Conservation (phyloP, 2,797 vertebrate genomes). For the Rhodeus uyekii region DNA sequence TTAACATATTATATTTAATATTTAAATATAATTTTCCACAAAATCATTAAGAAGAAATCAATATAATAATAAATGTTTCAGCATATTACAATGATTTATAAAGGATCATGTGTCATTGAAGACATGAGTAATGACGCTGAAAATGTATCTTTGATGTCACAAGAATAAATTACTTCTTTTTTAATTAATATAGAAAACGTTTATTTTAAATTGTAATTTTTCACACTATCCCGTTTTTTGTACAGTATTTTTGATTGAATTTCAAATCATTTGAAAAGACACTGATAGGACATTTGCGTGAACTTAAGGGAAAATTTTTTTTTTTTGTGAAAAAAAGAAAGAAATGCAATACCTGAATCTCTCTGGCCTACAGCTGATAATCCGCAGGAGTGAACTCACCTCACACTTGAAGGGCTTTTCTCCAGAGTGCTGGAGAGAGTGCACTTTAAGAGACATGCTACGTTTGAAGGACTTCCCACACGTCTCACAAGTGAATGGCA, state of each 20-base stretch:
- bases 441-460: constrained; percentile 98
- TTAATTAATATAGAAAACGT: not conserved
- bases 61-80: not conserved
- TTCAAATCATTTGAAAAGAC: not conserved
- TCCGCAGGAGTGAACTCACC: constrained; percentile 70
- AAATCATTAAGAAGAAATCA: too few relatives aligned
- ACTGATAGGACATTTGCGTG: not conserved
- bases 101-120: too few relatives aligned
- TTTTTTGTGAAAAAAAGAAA: not conserved
- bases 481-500: constrained; percentile 98
- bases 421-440: constrained; percentile 95
- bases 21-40: too few relatives aligned
- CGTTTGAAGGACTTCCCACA: constrained; percentile 97
- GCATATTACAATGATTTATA: too few relatives aligned
- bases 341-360: not conserved
- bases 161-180: not conserved
- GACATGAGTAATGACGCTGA: not conserved
- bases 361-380: not conserved
- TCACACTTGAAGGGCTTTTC: constrained; percentile 98
- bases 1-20: too few relatives aligned
- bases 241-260: not conserved
- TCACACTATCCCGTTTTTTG: not conserved
- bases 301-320: not conserved
- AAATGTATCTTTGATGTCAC: not conserved
- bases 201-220: not conserved